Base-by-base conservation (phyloP, 2,888 invertebrate species). In the Diploptera punctata region DNA sequence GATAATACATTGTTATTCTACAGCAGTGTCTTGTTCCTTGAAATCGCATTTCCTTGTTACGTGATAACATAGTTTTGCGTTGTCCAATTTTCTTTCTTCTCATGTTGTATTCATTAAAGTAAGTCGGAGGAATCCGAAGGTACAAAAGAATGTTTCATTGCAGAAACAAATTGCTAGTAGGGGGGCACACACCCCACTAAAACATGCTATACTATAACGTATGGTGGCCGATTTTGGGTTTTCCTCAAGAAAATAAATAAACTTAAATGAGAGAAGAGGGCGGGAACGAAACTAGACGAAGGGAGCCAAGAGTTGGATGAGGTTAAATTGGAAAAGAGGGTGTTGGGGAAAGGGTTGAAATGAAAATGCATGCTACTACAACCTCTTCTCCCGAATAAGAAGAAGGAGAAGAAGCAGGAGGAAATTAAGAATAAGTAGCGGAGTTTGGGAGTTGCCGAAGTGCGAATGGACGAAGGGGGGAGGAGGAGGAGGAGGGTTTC, bases 351-450 rank as follows among this genome's bases (percentile, higher is more conserved):
- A 7, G 62, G 62, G 61, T 62, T 60, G 44, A 31, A 62, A 49
- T 49, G 62, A 33, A 61, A 61, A 62, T 62, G 62, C 44, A 61
- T 33, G 47, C 33, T 33, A 47, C 18, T 47, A 47, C 65, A 7
- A 18, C 65, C 47, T 26, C 65, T 31, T 65, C 65, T 65, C 19
- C 18, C 29, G 26, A 33, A 13, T 3, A 43, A 33, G 44, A 43
- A 67, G n/a, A n/a, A n/a, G n/a, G n/a, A 62, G 31, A 62, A 70
- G 54, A 65, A 62, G 26, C 49, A 62, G 29, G 44, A 68, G 47
- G 54, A 68, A 68, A 72, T 72, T 44, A 72, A 72, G 72, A 72
- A 72, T 68, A 61, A 72, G 72, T 68, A 26, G 72, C 47, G 18
- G 72, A 72, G 68, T 72, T 72, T 49, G 60, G 21, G 54, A 72